phyloP scores from a whole-genome alignment of 2,797 vertebrate species.

The Neosilurus mollespiculum region DNA sequence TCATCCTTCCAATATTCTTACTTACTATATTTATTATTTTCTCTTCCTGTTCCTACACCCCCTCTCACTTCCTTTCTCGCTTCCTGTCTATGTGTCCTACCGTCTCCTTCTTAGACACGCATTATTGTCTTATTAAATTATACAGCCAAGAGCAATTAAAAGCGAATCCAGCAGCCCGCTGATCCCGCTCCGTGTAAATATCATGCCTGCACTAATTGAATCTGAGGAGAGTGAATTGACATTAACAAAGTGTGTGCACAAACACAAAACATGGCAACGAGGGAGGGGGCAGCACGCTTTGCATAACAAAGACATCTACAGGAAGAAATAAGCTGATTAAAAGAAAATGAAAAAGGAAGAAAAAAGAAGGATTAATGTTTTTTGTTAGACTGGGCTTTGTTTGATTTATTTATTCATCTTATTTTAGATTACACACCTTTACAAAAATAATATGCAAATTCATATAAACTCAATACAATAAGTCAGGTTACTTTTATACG shows the following conservation, averaged over 20 bases:
- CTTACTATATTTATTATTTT: not conserved
- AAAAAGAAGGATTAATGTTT: not conserved
- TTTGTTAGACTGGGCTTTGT: not conserved
- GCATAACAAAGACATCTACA: conserved; percentile 36
- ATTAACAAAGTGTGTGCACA: conserved; percentile 46
- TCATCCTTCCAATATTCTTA: no score
- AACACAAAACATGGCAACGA: conserved; percentile 36
- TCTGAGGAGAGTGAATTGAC: conserved; percentile 49
- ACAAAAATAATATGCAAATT: not conserved
- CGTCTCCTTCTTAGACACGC: conserved; percentile 32
- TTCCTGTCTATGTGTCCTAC: not conserved
- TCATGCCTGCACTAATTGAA: conserved; percentile 52
- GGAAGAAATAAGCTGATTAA: conserved; percentile 11
- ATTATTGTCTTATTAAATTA: conserved; percentile 51
- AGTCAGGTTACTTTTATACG: not conserved
- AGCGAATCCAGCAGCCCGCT: conserved; percentile 45
- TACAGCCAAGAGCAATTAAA: conserved; percentile 48
- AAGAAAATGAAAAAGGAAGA: not conserved
- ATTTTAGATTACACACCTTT: not conserved
- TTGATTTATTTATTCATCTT: conserved; percentile 3
- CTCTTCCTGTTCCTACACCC: not conserved
- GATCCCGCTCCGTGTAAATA: conserved; percentile 53
- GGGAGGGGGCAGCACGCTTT: conserved; percentile 18
- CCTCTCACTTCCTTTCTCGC: not conserved
- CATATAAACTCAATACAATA: not conserved